phyloP scores from a whole-genome alignment of 2,888 invertebrate genomes.

The Hemicrepidius hirtus region DNA sequence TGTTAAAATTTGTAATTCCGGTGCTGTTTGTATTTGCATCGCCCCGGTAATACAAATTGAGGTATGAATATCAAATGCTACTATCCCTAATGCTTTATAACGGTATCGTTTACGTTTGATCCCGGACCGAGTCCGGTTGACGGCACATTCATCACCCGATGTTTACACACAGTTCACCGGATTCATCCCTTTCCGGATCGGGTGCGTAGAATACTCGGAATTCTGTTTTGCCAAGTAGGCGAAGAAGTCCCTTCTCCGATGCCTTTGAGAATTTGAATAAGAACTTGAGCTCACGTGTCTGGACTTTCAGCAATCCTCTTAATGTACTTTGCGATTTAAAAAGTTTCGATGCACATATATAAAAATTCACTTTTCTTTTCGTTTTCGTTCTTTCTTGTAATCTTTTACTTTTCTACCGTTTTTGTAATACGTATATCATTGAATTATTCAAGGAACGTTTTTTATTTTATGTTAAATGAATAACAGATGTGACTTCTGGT shows the following conservation, averaged over 20 bases:
- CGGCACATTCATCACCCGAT: conserved; percentile 49
- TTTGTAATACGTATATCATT: not conserved
- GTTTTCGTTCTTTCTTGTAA: not conserved
- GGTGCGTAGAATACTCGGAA: conserved; percentile 36
- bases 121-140: conserved; percentile 47
- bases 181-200: conserved; percentile 44
- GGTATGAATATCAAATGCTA: conserved; percentile 47
- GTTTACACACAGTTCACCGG: conserved; percentile 47
- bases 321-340: conserved; percentile 25
- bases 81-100: conserved; percentile 44
- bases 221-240: conserved; percentile 35
- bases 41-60: conserved; percentile 47
- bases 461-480: too few species aligned
- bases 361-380: not conserved
- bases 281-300: conserved; percentile 32
- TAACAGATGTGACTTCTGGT: too few species aligned
- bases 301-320: conserved; percentile 25
- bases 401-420: not conserved
- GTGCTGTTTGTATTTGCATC: conserved; percentile 29
- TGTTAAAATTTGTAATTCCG: conserved; percentile 26
- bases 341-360: conserved; percentile 8
- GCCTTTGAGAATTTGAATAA: conserved; percentile 39
- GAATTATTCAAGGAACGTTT: too few species aligned
- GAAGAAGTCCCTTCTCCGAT: conserved; percentile 18
- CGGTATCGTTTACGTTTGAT: conserved; percentile 46